phyloP scores from a whole-genome alignment of 2,888 invertebrate genomes.

The Chrysina gloriosa region DNA sequence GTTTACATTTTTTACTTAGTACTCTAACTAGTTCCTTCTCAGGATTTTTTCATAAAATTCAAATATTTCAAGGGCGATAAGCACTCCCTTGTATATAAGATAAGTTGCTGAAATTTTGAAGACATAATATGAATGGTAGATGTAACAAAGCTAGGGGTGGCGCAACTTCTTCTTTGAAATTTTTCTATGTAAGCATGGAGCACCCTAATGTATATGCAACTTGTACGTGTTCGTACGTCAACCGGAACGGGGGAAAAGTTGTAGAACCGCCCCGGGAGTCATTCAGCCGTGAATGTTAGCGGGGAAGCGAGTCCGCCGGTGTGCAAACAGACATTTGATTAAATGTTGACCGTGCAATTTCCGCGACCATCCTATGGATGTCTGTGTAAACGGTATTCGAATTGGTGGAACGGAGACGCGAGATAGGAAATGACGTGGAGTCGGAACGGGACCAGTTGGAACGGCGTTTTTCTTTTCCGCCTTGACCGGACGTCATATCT shows the following conservation, averaged over 20 bases:
- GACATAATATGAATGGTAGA: too few species aligned
- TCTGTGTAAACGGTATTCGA: background rate
- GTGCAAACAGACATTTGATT: constrained; percentile 7
- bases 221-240: too few species aligned
- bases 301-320: background rate
- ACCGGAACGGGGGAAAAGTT: background rate
- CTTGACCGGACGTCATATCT: constrained; percentile 15
- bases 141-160: too few species aligned
- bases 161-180: too few species aligned
- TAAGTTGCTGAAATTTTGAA: too few species aligned
- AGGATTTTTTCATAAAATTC: too few species aligned
- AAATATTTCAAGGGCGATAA: too few species aligned
- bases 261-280: background rate
- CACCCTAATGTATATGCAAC: too few species aligned
- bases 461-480: background rate
- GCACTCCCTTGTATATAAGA: too few species aligned
- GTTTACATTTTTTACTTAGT: too few species aligned
- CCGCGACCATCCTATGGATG: background rate
- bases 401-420: background rate
- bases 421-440: background rate
- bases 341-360: constrained; percentile 17
- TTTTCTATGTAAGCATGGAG: too few species aligned
- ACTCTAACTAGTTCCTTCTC: too few species aligned
- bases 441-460: background rate
- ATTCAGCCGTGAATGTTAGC: background rate